Conservation (phyloP, 2,797 vertebrate species). For the Caiman crocodilus region DNA sequence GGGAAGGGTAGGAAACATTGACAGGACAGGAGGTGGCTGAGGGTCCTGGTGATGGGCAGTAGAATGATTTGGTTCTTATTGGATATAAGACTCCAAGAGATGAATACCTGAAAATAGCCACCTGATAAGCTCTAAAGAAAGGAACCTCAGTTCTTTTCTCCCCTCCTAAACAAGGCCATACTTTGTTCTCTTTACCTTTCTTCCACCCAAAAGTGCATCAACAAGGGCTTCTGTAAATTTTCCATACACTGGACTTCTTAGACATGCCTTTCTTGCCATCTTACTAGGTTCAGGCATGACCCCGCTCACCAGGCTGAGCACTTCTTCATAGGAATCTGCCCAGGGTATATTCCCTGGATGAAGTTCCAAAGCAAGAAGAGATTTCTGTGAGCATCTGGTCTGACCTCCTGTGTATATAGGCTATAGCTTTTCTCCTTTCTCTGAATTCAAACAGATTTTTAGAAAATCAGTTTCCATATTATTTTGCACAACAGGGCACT, state of each 20-base stretch:
- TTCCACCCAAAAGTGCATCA: background rate
- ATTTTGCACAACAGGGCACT: too few species aligned
- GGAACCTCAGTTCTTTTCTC: background rate
- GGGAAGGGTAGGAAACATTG: too few species aligned
- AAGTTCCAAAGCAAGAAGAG: background rate
- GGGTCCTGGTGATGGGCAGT: too few species aligned
- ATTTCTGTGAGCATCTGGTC: too few species aligned
- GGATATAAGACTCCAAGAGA: background rate
- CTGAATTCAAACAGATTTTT: too few species aligned
- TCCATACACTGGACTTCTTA: background rate
- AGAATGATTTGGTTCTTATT: background rate
- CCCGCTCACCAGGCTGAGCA: too few species aligned
- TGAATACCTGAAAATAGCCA: fast-evolving
- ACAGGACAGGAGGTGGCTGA: too few species aligned
- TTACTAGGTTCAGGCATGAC: background rate
- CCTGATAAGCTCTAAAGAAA: background rate
- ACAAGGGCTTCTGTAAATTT: background rate
- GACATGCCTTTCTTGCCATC: too few species aligned
- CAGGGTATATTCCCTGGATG: background rate
- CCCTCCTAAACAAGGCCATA: fast-evolving
- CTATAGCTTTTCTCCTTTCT: too few species aligned
- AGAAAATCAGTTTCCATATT: too few species aligned
- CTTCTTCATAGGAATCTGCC: too few species aligned
- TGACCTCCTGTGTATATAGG: too few species aligned
- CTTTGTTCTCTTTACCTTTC: background rate